These are phyloP conservation scores for Sialis lutaria DNA, from an alignment of 2,888 invertebrate species.

Conservation along the genomic window DNA sequence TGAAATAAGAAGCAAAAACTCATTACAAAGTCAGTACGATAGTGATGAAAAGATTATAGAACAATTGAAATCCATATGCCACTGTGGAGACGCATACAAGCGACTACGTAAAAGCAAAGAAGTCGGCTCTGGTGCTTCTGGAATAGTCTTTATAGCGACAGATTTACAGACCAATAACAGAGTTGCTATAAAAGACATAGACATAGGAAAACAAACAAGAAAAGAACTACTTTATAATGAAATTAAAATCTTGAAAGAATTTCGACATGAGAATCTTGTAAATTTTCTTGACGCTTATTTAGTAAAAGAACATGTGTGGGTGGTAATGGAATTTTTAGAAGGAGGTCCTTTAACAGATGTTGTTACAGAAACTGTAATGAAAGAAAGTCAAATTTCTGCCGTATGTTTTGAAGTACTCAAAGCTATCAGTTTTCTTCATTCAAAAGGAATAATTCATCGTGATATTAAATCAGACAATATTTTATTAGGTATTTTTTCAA, in stretches of 20 bases:
- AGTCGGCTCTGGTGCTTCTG: conserved; percentile 84
- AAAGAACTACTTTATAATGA: conserved; percentile 93
- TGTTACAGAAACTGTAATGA: conserved; percentile 93
- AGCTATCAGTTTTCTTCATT: conserved; percentile 79
- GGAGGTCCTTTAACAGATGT: conserved; percentile 95
- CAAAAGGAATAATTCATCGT: conserved; percentile 78
- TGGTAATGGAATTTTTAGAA: conserved; percentile 87
- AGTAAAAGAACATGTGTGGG: conserved; percentile 87
- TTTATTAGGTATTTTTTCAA: conserved; percentile 28
- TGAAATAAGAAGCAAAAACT: conserved; percentile 39
- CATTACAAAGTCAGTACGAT: too few relatives aligned
- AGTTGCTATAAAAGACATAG: conserved; percentile 94
- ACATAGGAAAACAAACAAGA: conserved; percentile 84
- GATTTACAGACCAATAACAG: conserved; percentile 51
- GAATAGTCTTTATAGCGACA: conserved; percentile 79
- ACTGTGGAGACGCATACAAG: conserved; percentile 61
- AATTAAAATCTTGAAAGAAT: conserved; percentile 78
- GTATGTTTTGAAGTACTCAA: conserved; percentile 79
- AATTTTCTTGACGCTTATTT: conserved; percentile 90
- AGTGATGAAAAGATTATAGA: conserved; percentile 60
- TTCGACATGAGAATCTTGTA: conserved; percentile 86
- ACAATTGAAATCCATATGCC: conserved; percentile 62
- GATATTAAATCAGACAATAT: conserved; percentile 98
- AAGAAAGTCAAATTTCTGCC: conserved; percentile 91
- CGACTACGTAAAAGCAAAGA: conserved; percentile 67